Percentiles rank a stretch among this genome's conserved stretches.
phyloP scores from a whole-genome alignment of 2,113 vertebrate species.

The Piprites chloris region DNA sequence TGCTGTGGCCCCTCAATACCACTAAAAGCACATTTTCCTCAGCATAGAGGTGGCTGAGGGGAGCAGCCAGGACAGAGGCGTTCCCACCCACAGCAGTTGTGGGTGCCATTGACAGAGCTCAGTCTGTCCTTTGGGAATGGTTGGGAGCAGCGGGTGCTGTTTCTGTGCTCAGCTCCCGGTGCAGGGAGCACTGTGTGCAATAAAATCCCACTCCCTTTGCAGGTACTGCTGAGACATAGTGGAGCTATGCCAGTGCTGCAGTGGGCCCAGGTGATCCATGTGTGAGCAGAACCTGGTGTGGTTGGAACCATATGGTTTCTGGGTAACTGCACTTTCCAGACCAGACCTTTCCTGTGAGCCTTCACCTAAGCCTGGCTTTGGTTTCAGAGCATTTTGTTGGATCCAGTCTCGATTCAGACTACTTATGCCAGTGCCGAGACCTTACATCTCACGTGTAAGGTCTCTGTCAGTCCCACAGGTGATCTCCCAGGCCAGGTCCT shows the following conservation, averaged over 20 bases:
- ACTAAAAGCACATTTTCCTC: neutral
- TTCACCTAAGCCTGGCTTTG: neutral
- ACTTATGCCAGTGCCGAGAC: neutral
- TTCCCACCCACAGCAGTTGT: neutral
- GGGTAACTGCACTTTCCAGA: neutral
- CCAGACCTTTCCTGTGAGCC: neutral
- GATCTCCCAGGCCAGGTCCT: neutral
- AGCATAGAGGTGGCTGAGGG: neutral
- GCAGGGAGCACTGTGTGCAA: neutral
- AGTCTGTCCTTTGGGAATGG: neutral
- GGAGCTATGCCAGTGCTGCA: accelerated
- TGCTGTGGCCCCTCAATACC: neutral
- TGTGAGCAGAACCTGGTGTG: neutral
- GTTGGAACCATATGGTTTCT: neutral
- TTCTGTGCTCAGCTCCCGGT: neutral
- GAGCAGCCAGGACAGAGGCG: neutral
- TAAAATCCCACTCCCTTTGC: neutral
- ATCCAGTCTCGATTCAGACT: accelerated
- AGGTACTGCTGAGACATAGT: accelerated
- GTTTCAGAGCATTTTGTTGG: accelerated
- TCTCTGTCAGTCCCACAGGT: accelerated
- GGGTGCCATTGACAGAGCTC: neutral
- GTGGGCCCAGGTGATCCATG: accelerated
- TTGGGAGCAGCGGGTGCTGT: accelerated
- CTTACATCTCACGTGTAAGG: neutral